phyloP scores from a whole-genome alignment of 23 tunicate genomes.

The Styela plicata region DNA sequence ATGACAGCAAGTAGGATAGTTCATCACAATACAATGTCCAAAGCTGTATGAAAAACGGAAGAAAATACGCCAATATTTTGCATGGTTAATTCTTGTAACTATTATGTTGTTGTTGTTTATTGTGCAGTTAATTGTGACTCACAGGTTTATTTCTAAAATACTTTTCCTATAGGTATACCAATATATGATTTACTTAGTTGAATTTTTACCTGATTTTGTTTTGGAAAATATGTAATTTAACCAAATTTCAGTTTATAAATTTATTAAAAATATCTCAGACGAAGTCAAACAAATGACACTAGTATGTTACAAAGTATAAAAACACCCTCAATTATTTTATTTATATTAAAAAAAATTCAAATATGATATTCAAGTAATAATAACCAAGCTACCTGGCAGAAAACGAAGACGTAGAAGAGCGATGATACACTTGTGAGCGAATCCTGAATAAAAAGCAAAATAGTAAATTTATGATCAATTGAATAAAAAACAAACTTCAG shows the following conservation, averaged over 20 bases:
- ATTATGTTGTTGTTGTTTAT: no score
- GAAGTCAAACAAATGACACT: no score
- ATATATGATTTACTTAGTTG: no score
- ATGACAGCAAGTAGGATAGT: slow-evolving; percentile 37
- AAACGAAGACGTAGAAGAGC: slow-evolving; percentile 56
- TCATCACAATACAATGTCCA: slow-evolving; percentile 94
- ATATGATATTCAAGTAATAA: neutral
- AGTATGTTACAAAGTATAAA: neutral
- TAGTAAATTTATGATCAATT: neutral
- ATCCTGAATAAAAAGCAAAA: slow-evolving; percentile 26
- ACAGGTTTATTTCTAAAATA: no score
- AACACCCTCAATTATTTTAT: neutral
- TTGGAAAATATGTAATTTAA: no score
- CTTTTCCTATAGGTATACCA: no score
- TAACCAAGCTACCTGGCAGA: slow-evolving; percentile 74
- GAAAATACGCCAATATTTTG: neutral
- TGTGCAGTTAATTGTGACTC: no score
- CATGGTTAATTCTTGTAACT: slow-evolving; percentile 1
- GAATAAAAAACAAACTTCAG: no score
- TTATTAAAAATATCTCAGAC: no score
- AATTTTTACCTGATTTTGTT: no score
- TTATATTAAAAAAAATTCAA: no score
- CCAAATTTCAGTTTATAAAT: no score
- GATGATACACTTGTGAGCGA: slow-evolving; percentile 21
- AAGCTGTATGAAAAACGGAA: slow-evolving; percentile 29